Percentiles rank a stretch among this genome's conserved stretches.
These are phyloP conservation scores for Orussus abietinus DNA, from an alignment of 1,140 invertebrate species.

Conservation along the genomic window DNA sequence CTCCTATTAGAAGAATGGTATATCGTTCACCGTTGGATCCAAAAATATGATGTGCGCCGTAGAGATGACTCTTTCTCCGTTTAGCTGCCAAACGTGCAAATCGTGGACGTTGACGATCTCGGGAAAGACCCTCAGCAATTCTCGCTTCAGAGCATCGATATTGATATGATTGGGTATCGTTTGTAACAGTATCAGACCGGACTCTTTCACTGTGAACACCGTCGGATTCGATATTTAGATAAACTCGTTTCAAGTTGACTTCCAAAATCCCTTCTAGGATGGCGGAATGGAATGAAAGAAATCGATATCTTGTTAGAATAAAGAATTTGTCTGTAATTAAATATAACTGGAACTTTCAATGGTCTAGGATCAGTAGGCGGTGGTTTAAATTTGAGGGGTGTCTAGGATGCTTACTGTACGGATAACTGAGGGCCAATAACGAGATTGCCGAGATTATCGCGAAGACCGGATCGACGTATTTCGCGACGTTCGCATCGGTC, in stretches of 20 bases:
- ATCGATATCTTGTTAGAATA: too few relatives aligned
- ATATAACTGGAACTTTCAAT: too few relatives aligned
- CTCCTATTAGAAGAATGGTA: slow-evolving; percentile 17
- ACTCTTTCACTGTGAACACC: slow-evolving; percentile 72
- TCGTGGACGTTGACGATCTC: slow-evolving; percentile 77
- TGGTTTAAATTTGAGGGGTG: too few relatives aligned
- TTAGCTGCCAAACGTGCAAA: slow-evolving; percentile 77
- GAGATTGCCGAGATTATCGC: slow-evolving; percentile 64
- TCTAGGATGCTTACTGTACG: slow-evolving; percentile 62
- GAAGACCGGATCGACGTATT: slow-evolving; percentile 70
- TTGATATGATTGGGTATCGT: slow-evolving; percentile 79
- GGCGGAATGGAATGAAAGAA: too few relatives aligned
- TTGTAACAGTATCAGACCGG: slow-evolving; percentile 72
- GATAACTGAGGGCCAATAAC: slow-evolving; percentile 65
- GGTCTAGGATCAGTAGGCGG: too few relatives aligned
- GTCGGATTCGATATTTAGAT: too few relatives aligned
- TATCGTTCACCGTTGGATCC: slow-evolving; percentile 54
- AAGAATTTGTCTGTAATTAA: too few relatives aligned
- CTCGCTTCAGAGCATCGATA: slow-evolving; percentile 62
- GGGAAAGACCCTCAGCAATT: slow-evolving; percentile 68
- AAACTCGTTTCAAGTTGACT: too few relatives aligned
- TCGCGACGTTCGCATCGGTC: slow-evolving; percentile 58
- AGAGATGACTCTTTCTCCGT: slow-evolving; percentile 65
- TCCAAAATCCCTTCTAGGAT: too few relatives aligned
- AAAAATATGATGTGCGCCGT: slow-evolving; percentile 73